These are phyloP conservation scores for Aurelia aurita DNA, from an alignment of 30 jellyfish, hydroid and myxozoan genomes.

Conservation along the genomic window DNA sequence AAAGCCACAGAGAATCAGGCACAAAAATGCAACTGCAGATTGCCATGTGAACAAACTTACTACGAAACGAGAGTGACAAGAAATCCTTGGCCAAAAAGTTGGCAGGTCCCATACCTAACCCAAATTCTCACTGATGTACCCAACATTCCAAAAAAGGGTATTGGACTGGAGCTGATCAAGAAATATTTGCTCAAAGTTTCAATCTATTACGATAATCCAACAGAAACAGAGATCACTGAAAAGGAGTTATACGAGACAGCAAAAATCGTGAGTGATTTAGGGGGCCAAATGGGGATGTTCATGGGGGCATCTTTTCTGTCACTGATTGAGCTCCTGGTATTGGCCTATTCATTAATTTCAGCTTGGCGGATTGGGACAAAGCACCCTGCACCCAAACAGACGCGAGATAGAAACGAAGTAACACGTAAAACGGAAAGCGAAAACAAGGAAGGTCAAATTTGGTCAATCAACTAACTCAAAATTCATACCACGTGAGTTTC, in stretches of 20 bases:
- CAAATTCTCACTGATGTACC: slow-evolving; percentile 21
- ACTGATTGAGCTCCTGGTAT: slow-evolving; percentile 1
- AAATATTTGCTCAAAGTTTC: not conserved
- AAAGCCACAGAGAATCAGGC: not conserved
- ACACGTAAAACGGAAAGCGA: no score
- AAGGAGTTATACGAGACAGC: slow-evolving; percentile 1
- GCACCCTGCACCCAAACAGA: no score
- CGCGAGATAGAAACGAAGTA: no score
- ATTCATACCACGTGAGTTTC: no score
- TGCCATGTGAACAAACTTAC: slow-evolving; percentile 1
- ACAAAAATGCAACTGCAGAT: not conserved
- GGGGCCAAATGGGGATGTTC: slow-evolving; percentile 40
- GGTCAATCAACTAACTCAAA: no score
- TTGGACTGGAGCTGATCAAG: not conserved
- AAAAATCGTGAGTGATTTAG: slow-evolving; percentile 14
- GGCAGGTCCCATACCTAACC: slow-evolving; percentile 11
- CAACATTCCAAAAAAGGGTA: not conserved
- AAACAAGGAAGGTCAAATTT: no score
- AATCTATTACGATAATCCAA: not conserved
- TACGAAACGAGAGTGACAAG: not conserved
- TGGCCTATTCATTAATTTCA: no score
- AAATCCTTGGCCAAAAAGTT: slow-evolving; percentile 16
- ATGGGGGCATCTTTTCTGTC: slow-evolving; percentile 26
- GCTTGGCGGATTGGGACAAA: no score
- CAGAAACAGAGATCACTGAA: slow-evolving; percentile 4